Percentiles rank a stretch among this genome's conserved stretches.
These are phyloP conservation scores for Hybos culiciformis DNA, from an alignment of 2,888 invertebrate genomes.

Conservation along the genomic window DNA sequence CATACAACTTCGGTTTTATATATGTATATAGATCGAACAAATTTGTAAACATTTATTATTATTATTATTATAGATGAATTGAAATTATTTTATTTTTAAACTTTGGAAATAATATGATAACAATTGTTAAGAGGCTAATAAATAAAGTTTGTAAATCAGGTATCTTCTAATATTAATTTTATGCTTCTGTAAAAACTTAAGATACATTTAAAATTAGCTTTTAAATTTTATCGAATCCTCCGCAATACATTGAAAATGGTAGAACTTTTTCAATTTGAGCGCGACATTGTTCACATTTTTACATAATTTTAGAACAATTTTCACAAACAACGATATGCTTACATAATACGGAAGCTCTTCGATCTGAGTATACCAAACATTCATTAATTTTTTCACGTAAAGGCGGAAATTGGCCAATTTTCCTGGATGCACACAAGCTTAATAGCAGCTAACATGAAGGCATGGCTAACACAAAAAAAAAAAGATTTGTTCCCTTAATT, in stretches of 20 bases:
- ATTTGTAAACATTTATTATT: no score
- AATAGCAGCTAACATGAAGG: conserved; percentile 88
- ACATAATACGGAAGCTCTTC: conserved; percentile 82
- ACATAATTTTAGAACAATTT: conserved; percentile 85
- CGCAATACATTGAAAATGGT: conserved; percentile 44
- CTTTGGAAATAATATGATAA: no score
- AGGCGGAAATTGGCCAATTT: conserved; percentile 76
- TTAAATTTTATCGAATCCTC: conserved; percentile 32
- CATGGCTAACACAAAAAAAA: conserved; percentile 49
- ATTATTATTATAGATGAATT: no score
- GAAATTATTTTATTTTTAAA: no score
- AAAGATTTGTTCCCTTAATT: background rate
- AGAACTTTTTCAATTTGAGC: conserved; percentile 64
- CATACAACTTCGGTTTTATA: no score
- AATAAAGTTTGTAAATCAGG: no score
- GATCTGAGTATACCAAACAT: conserved; percentile 91
- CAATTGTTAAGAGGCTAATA: no score
- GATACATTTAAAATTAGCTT: conserved; percentile 25
- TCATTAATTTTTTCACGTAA: conserved; percentile 82
- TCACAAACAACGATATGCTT: conserved; percentile 67
- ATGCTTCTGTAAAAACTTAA: no score
- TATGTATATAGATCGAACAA: no score
- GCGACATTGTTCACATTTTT: conserved; percentile 93
- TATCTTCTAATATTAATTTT: no score
- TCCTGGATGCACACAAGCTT: conserved; percentile 72